These are phyloP conservation scores for Ectemnius continuus DNA, from an alignment of 2,888 invertebrate species.

Conservation along the genomic window DNA sequence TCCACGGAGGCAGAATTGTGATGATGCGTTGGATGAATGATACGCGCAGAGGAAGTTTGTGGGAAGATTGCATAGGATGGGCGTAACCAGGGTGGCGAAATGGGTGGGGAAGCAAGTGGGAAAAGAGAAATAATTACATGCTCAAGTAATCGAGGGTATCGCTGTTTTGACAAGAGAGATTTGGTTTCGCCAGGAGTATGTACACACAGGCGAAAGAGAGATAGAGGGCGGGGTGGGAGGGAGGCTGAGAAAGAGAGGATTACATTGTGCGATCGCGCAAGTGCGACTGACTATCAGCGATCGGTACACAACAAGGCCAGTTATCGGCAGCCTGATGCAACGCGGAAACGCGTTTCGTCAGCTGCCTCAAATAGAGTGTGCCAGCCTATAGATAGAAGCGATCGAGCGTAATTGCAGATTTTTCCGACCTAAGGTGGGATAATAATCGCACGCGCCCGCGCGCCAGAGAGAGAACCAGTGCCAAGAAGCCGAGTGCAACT, in stretches of 20 bases:
- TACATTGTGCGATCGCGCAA: neutral
- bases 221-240: slow-evolving; percentile 22
- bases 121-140: neutral
- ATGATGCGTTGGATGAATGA: too few relatives aligned
- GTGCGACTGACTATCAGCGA: slow-evolving; percentile 55
- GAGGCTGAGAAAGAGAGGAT: slow-evolving; percentile 30
- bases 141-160: slow-evolving; percentile 43
- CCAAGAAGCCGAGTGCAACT: too few relatives aligned
- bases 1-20: too few relatives aligned
- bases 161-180: slow-evolving; percentile 52
- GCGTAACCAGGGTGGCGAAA: neutral
- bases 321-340: slow-evolving; percentile 72
- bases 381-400: slow-evolving; percentile 49
- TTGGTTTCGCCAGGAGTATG: slow-evolving; percentile 14
- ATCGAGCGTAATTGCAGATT: slow-evolving; percentile 53
- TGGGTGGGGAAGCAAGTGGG: neutral
- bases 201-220: slow-evolving; percentile 5
- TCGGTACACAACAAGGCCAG: slow-evolving; percentile 60
- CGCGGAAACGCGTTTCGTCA: slow-evolving; percentile 74
- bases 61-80: neutral
- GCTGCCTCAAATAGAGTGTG: slow-evolving; percentile 60
- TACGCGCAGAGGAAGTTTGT: too few relatives aligned
- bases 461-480: slow-evolving; percentile 21
- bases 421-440: slow-evolving; percentile 40
- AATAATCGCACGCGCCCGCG: slow-evolving; percentile 39